A percentile compares a stretch with the other conserved stretches of the same genome.
Evolutionary conservation across 2,888 invertebrate species (phyloP).

Genomic region (Helobdella robusta): DNA sequence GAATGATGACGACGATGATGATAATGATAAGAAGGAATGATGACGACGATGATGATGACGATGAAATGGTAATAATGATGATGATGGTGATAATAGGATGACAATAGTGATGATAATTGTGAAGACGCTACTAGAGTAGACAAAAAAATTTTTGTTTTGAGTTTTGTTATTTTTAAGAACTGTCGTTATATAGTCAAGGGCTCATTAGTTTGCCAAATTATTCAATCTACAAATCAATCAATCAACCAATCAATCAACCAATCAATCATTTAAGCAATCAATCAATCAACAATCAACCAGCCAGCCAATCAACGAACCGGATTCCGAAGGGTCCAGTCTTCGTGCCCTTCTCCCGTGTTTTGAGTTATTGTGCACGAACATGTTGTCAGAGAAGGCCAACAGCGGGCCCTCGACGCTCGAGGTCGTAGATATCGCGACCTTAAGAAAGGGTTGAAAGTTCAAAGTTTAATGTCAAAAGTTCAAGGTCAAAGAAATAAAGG

Average conservation of each 20-base stretch:
- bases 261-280: not conserved
- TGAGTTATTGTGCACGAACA: constrained; percentile 99
- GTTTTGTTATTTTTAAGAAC: not conserved
- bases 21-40: too few relatives aligned
- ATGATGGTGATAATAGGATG: too few relatives aligned
- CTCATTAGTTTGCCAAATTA: not conserved
- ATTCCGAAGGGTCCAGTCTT: constrained; percentile 57
- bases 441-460: not conserved
- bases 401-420: constrained; percentile 90
- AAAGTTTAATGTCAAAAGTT: not conserved
- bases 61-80: too few relatives aligned
- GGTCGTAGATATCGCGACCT: constrained; percentile 96
- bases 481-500: too few relatives aligned
- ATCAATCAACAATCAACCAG: too few relatives aligned
- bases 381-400: constrained; percentile 95
- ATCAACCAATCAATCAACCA: too few relatives aligned
- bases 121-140: too few relatives aligned
- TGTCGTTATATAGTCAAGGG: not conserved
- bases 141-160: too few relatives aligned
- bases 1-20: too few relatives aligned
- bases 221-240: too few relatives aligned
- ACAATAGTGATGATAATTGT: too few relatives aligned
- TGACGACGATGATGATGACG: too few relatives aligned
- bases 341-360: constrained; percentile 96
- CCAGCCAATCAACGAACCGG: constrained; percentile 46